Evolutionary conservation across 2,113 vertebrate species (phyloP).

Genomic region (Syngnathoides biaculeatus): DNA sequence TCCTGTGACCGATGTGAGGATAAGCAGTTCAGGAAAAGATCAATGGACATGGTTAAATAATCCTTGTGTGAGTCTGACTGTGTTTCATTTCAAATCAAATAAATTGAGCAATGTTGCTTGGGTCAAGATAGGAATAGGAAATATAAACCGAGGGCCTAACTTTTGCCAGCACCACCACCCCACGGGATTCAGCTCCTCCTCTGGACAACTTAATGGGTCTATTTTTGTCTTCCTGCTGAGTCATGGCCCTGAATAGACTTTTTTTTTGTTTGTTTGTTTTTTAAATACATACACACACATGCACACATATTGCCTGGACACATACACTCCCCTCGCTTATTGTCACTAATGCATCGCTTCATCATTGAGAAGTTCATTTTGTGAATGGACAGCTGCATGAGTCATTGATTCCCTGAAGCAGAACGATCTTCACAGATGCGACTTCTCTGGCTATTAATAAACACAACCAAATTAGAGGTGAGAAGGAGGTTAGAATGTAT

Average conservation of each 20-base stretch:
- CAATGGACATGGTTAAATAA: not conserved
- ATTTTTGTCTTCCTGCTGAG: constrained; percentile 67
- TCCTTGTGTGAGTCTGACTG: not conserved
- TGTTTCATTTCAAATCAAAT: constrained; percentile 28
- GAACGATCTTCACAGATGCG: constrained; percentile 26
- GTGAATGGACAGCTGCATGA: constrained; percentile 53
- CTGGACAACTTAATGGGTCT: constrained; percentile 57
- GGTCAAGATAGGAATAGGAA: constrained; percentile 41
- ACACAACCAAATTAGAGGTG: constrained; percentile 17
- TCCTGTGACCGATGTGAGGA: too few species aligned
- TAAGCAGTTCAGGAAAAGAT: too few species aligned
- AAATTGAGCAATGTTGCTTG: constrained; percentile 51
- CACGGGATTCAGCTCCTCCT: constrained; percentile 19
- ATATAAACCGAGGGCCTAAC: constrained; percentile 32
- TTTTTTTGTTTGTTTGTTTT: constrained; percentile 21
- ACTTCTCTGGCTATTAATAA: constrained; percentile 50
- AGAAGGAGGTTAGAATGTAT: constrained; percentile 28
- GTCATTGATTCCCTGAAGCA: constrained; percentile 41
- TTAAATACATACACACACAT: not conserved
- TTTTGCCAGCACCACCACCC: not conserved
- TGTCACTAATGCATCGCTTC: constrained; percentile 21
- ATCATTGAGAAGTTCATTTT: constrained; percentile 39
- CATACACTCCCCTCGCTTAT: constrained; percentile 4
- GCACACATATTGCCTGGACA: not conserved
- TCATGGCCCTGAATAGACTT: constrained; percentile 56